A percentile compares a stretch with the other conserved stretches of the same genome.
Conservation (phyloP, 1,140 invertebrate genomes). For the Physella acuta region DNA sequence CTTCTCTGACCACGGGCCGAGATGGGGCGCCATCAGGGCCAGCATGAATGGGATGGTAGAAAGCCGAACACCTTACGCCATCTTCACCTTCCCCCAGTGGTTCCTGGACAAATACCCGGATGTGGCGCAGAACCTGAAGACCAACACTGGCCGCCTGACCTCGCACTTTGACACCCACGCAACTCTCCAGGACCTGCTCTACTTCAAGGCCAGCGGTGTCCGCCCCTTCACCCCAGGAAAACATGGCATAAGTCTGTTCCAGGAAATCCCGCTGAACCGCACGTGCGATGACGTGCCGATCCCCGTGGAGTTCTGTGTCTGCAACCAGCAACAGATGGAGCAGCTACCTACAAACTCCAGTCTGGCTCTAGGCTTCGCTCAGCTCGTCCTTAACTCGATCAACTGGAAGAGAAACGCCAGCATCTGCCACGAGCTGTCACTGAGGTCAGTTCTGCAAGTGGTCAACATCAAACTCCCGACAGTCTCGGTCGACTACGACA, state of each 20-base stretch:
- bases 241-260: neutral
- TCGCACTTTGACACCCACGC: neutral
- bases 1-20: neutral
- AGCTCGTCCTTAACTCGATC: neutral
- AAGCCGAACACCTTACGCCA: no score
- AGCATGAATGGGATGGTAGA: neutral
- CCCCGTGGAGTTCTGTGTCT: neutral
- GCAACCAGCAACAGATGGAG: neutral
- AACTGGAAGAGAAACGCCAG: neutral
- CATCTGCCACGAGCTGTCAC: neutral
- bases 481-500: neutral
- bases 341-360: neutral
- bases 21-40: neutral
- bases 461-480: neutral
- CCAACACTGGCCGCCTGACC: neutral
- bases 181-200: neutral
- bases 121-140: conserved; percentile 1
- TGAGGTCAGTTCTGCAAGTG: no score
- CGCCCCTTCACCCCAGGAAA: neutral
- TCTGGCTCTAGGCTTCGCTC: neutral
- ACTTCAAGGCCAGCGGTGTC: neutral
- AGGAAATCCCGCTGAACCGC: neutral
- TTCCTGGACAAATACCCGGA: neutral
- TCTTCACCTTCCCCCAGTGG: neutral
- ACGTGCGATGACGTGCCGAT: neutral